A percentile compares a stretch with the other conserved stretches of the same genome.
These are phyloP conservation scores for Hemiscyllium ocellatum DNA, from an alignment of 2,113 vertebrate species.

Conservation along the genomic window DNA sequence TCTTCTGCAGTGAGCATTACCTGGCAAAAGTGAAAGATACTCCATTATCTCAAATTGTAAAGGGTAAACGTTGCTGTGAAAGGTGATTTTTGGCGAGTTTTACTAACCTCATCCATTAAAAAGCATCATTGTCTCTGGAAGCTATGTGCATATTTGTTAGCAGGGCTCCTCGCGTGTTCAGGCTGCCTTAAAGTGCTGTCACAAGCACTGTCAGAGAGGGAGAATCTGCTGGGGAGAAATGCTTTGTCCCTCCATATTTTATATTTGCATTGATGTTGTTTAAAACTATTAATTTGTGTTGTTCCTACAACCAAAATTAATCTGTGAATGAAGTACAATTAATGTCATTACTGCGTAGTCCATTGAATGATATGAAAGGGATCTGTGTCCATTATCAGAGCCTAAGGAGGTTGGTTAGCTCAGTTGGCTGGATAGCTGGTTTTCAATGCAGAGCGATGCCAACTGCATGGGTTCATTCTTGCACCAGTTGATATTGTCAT, in stretches of 20 bases:
- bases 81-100: neutral
- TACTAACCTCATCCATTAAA: neutral
- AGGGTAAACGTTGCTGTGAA: neutral
- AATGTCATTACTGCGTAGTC: neutral
- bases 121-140: neutral
- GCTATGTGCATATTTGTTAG: neutral
- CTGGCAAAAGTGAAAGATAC: neutral
- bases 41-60: neutral
- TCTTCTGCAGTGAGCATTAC: neutral
- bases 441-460: no score
- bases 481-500: no score
- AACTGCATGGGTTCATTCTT: no score
- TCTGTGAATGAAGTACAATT: neutral
- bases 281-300: neutral
- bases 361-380: neutral
- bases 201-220: neutral
- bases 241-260: neutral
- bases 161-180: neutral
- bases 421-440: no score
- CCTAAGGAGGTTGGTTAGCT: neutral
- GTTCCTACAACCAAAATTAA: neutral
- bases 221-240: neutral
- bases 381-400: neutral
- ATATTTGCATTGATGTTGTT: neutral
- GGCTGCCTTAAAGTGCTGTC: neutral